Base-by-base conservation (phyloP, 2,797 vertebrate genomes). In the Mus spretus region DNA sequence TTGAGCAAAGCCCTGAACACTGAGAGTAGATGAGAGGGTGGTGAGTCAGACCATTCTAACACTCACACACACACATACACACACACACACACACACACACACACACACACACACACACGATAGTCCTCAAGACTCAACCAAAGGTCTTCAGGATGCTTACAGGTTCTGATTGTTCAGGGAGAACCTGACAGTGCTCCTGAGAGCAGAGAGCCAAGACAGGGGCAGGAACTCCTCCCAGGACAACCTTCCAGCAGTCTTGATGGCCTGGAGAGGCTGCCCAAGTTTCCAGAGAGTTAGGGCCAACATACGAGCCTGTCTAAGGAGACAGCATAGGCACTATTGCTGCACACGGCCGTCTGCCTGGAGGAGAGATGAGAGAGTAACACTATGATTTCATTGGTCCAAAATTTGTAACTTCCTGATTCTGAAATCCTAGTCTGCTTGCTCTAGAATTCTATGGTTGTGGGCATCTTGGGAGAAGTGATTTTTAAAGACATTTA, bases 401-500 rank as follows among this genome's bases (percentile, higher is more conserved):
- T 17, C 40, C 95, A 40, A 50, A n/a, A n/a, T 78, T 26, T 79
- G 47, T 80, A 79, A 28, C n/a, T 91, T 84, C 74, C 44, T 77
- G 14, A 37, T 74, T 82, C 57, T 79, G n/a, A 72, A 75, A 63
- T 74, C n/a, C 75, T 53, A 26, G 40, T 31, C 50, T 37, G 37
- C 19, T 50, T 57, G 59, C 15, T 83, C 65, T 37, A 55, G 90
- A 65, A 65, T 44, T 94, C 61, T 40, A 10, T 67, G 57, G 40
- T 50, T 37, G 3, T 40, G 0, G 9, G 11, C 44, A 44, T 84
- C 79, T 72, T 67, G 19, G 31, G 17, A 75, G 70, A 83, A 78
- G 37, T 12, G 12, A 86, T 89, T 85, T 93, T 63, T 67, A 55
- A 67, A 81, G 31, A 40, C 11, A 55, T 70, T 34, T 89, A n/a